These are phyloP conservation scores for Bathybates hornii DNA, from an alignment of 2,113 vertebrate genomes.

Conservation along the genomic window DNA sequence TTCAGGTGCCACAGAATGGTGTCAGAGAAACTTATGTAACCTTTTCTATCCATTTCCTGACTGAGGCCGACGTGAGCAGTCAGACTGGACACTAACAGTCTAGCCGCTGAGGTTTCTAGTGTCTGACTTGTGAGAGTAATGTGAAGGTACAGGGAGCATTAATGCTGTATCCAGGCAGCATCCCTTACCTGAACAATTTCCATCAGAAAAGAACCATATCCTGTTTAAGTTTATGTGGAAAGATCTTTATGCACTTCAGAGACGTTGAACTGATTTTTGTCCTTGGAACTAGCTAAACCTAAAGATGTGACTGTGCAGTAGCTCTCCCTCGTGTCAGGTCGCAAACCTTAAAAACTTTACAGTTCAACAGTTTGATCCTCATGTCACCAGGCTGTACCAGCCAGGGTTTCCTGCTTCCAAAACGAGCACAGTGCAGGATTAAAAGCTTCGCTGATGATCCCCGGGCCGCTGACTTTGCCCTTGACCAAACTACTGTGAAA, in stretches of 20 bases:
- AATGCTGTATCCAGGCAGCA: neutral
- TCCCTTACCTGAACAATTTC: neutral
- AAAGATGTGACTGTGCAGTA: neutral
- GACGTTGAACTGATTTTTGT: neutral
- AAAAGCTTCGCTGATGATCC: conserved; percentile 53
- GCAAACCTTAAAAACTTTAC: conserved; percentile 1
- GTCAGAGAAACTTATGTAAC: neutral
- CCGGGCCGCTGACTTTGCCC: conserved; percentile 35
- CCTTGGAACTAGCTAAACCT: neutral
- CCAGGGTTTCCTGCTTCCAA: conserved; percentile 43
- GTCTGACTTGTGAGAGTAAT: neutral
- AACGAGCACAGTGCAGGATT: conserved; percentile 49
- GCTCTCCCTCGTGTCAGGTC: neutral
- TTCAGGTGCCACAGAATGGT: neutral
- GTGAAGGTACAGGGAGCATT: neutral
- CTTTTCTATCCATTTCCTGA: neutral
- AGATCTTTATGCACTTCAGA: neutral
- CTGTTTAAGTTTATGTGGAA: neutral
- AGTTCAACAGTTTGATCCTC: conserved; percentile 33
- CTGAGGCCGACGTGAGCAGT: neutral
- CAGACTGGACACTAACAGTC: neutral
- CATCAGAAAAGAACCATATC: neutral
- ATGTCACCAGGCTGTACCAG: conserved; percentile 32
- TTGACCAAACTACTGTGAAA: conserved; percentile 42
- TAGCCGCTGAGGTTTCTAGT: neutral